Evolutionary conservation across 2,113 vertebrate species (phyloP), one percentile per base, ranked within the genome.

Genomic region (Scartelaos histophorus): DNA sequence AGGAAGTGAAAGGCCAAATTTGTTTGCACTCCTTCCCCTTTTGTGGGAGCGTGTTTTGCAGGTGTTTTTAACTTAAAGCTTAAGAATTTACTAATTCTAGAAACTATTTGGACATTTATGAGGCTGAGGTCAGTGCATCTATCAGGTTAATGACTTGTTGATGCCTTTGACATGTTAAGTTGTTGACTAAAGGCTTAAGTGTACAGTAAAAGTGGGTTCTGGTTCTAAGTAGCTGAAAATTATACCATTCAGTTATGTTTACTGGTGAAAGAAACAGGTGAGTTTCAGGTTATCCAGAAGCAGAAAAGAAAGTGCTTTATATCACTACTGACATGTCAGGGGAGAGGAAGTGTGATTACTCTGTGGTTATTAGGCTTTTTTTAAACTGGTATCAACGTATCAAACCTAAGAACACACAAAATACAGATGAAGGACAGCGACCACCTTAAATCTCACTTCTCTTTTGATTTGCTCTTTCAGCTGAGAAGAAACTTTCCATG

Each of bases 1-100:
- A 84, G 89, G 87, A 91, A 91, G 82, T 86, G 78, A 46, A 17
- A 80, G 43, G 16, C 16, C 24, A 5, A 19, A 53, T 15, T 0
- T 4, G 3, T 69, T 68, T 74, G 9, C 65, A 13, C 61, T 29
- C 54, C 65, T 77, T 71, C 65, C 29, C 22, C 24, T 71, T 71
- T 75, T 57, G 66, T n/a, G 29, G 54, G 29, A 70, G 2, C 1
- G 13, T n/a, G 10, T 5, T 64, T 64, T 21, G 67, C 76, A 83
- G n/a, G 78, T 82, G 80, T 6, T 13, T 22, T 62, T 1, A 25
- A 58, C 4, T 24, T 58, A n/a, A 25, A 22, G 11, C 3, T 10
- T 58, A 15, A 58, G 0, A 25, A 24, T 22, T 22, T 22, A 54
- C 7, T 21, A 54, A 19, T 6, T n/a, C 16, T n/a, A 21, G 53